These are phyloP conservation scores for Nephila pilipes DNA, from an alignment of 1,140 invertebrate genomes.

Conservation along the genomic window DNA sequence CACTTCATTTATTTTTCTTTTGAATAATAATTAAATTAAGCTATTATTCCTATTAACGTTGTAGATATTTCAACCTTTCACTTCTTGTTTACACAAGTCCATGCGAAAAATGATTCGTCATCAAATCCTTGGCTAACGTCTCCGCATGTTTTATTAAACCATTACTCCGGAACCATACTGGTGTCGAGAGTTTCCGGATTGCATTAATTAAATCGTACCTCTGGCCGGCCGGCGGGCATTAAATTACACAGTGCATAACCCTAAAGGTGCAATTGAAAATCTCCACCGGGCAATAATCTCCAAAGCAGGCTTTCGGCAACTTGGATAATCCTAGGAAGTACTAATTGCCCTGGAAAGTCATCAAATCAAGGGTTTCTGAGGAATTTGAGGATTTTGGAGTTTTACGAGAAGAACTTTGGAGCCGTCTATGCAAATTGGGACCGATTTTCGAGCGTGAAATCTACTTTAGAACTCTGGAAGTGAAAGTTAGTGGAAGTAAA, in stretches of 20 bases:
- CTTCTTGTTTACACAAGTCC: not conserved
- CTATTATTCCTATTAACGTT: not conserved
- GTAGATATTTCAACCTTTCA: not conserved
- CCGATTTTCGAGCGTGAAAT: conserved; percentile 37
- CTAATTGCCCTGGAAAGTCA: conserved; percentile 69
- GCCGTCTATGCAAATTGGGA: conserved; percentile 3
- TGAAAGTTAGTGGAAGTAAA: conserved; percentile 28
- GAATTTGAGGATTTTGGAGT: conserved; percentile 61
- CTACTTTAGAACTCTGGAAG: conserved; percentile 15
- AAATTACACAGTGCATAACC: conserved; percentile 38
- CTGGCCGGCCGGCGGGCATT: not conserved
- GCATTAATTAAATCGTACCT: conserved; percentile 42
- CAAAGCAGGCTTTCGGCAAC: not conserved
- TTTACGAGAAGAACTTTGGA: conserved; percentile 63
- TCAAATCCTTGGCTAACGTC: not conserved
- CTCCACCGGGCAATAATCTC: conserved; percentile 51
- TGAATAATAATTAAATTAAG: too few relatives aligned
- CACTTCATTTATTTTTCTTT: too few relatives aligned
- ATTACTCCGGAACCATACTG: conserved; percentile 6
- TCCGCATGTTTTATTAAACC: conserved; percentile 9
- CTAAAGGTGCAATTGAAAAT: conserved; percentile 37
- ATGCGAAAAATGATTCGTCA: not conserved
- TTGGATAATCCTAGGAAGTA: conserved; percentile 47
- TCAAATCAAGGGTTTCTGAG: conserved; percentile 66
- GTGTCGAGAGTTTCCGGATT: not conserved